A percentile compares a stretch with the other conserved stretches of the same genome.
These are phyloP conservation scores for Marisa cornuarietis DNA, from an alignment of 1,140 invertebrate genomes.

Conservation along the genomic window DNA sequence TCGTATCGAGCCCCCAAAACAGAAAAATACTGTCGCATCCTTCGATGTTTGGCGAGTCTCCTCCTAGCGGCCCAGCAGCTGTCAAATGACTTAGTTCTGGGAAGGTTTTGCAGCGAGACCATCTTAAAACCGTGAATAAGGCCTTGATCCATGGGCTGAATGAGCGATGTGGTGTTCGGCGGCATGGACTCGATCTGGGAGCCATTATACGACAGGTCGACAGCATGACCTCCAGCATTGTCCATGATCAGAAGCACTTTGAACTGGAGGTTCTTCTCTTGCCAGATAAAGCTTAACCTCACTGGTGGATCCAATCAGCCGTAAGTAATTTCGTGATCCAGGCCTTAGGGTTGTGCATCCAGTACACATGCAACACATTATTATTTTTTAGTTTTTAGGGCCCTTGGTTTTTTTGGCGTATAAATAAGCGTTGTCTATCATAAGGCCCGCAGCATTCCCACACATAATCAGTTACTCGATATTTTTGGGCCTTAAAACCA, in stretches of 20 bases:
- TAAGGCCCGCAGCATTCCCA: not conserved
- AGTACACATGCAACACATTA: not conserved
- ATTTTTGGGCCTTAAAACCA: not conserved
- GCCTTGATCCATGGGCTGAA: not conserved
- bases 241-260: conserved; percentile 3
- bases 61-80: too few species aligned
- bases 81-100: too few species aligned
- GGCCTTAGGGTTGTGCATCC: not conserved
- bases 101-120: too few species aligned
- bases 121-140: too few species aligned
- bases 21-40: too few species aligned
- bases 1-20: too few species aligned
- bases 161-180: not conserved
- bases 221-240: not conserved
- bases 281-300: not conserved
- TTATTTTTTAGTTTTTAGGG: not conserved
- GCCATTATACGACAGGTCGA: not conserved
- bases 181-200: not conserved
- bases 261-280: not conserved
- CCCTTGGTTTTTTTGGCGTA: not conserved
- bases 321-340: not conserved
- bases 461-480: not conserved
- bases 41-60: too few species aligned
- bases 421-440: not conserved
- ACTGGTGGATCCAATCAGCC: not conserved